phyloP scores from a whole-genome alignment of 2,797 vertebrate genomes.

The Smutsia temminckii region DNA sequence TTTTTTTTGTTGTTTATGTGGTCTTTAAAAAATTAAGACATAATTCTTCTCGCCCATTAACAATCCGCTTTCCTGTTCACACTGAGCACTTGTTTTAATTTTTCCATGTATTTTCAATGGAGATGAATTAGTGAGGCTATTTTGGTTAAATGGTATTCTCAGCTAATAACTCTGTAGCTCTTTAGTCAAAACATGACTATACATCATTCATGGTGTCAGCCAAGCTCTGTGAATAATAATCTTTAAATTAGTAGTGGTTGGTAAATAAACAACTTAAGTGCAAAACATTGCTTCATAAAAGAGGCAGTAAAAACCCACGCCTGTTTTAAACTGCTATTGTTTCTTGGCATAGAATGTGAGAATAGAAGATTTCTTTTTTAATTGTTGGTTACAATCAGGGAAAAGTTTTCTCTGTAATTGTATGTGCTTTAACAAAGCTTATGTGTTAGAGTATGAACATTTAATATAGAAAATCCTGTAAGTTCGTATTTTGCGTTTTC shows the following conservation, averaged over 20 bases:
- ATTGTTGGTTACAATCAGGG: neutral
- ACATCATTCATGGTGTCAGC: conserved; percentile 37
- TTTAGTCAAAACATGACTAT: conserved; percentile 45
- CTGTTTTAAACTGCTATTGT: conserved; percentile 36
- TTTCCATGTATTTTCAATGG: conserved; percentile 55
- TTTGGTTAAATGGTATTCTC: conserved; percentile 50
- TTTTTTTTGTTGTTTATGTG: conserved; percentile 19
- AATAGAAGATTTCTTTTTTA: neutral
- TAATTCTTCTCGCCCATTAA: conserved; percentile 16
- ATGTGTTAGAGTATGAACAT: conserved; percentile 20
- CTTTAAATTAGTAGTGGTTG: conserved; percentile 59
- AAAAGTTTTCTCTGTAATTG: neutral
- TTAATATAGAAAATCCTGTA: conserved; percentile 52
- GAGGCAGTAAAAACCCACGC: neutral
- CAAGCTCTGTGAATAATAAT: conserved; percentile 57
- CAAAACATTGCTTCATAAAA: conserved; percentile 50
- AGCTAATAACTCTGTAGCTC: conserved; percentile 40
- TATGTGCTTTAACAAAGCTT: conserved; percentile 12
- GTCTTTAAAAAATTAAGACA: conserved; percentile 49
- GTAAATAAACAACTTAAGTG: conserved; percentile 59
- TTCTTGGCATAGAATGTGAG: conserved; percentile 40
- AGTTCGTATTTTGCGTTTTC: conserved; percentile 48
- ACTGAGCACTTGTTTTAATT: neutral
- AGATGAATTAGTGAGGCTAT: conserved; percentile 49
- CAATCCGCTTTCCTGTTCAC: conserved; percentile 39